phyloP scores from a whole-genome alignment of 2,888 invertebrate species.

The Seira ritae region DNA sequence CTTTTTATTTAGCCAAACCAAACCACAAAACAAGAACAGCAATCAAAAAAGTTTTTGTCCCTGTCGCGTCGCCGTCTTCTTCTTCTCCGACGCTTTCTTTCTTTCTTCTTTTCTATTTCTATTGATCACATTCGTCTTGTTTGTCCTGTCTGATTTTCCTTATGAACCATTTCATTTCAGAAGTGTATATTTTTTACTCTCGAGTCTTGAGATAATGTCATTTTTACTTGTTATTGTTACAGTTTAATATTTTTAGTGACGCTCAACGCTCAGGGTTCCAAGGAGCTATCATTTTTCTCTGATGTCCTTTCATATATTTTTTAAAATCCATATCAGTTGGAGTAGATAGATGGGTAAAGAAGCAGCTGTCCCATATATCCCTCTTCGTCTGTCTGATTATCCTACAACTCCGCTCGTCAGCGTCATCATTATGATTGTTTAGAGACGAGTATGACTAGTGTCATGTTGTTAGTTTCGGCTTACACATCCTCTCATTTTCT shows the following conservation, averaged over 20 bases:
- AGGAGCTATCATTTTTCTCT: slow-evolving; percentile 1
- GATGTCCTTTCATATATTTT: neutral
- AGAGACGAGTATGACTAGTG: neutral
- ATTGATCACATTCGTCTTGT: slow-evolving; percentile 10
- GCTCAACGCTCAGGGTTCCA: slow-evolving; percentile 11
- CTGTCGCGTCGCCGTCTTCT: neutral
- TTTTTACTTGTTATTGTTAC: slow-evolving; percentile 1
- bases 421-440: slow-evolving; percentile 3
- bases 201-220: neutral
- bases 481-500: slow-evolving; percentile 22
- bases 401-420: neutral
- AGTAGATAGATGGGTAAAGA: neutral
- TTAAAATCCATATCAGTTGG: neutral
- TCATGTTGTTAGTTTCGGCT: slow-evolving; percentile 36
- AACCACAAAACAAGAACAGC: neutral
- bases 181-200: no score
- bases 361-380: neutral
- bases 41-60: neutral
- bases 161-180: no score
- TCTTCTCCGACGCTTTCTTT: neutral
- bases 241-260: slow-evolving; percentile 38
- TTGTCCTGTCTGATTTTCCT: neutral
- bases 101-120: neutral
- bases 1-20: slow-evolving; percentile 24
- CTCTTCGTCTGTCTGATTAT: neutral